Evolutionary conservation across 1,140 invertebrate genomes (phyloP).

Genomic region (Lepidotrigona ventralis): DNA sequence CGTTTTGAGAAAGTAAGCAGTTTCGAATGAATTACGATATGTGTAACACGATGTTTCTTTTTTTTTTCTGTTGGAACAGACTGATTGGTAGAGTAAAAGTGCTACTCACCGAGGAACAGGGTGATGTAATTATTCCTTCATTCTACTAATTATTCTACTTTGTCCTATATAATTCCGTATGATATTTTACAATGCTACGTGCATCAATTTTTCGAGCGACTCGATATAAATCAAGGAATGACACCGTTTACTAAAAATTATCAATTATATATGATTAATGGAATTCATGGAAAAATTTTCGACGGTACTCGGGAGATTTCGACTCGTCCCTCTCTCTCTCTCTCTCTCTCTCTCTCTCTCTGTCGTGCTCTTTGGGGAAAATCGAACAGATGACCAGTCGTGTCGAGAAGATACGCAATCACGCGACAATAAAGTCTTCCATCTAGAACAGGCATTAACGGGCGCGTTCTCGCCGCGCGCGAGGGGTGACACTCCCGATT

Average conservation of each 20-base stretch:
- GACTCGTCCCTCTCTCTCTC: not conserved
- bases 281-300: not conserved
- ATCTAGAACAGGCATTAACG: constrained; percentile 21
- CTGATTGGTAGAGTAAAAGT: not conserved
- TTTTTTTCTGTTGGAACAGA: not conserved
- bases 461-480: not conserved
- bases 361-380: not conserved
- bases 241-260: not conserved
- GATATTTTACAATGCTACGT: too few relatives aligned
- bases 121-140: not conserved
- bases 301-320: too few relatives aligned
- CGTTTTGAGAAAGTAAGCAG: not conserved
- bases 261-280: not conserved
- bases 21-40: too few relatives aligned
- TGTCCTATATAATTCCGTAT: too few relatives aligned
- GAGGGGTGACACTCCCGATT: constrained; percentile 44
- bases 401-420: not conserved
- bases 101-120: not conserved
- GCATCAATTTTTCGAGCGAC: too few relatives aligned
- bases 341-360: not conserved
- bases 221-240: too few relatives aligned
- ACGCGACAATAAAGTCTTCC: constrained; percentile 36
- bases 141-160: too few relatives aligned
- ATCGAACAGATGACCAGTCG: constrained; percentile 21
- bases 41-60: not conserved